These are phyloP conservation scores for Drosophila grimshawi DNA, from an alignment of 1,140 invertebrate species.

Conservation along the genomic window DNA sequence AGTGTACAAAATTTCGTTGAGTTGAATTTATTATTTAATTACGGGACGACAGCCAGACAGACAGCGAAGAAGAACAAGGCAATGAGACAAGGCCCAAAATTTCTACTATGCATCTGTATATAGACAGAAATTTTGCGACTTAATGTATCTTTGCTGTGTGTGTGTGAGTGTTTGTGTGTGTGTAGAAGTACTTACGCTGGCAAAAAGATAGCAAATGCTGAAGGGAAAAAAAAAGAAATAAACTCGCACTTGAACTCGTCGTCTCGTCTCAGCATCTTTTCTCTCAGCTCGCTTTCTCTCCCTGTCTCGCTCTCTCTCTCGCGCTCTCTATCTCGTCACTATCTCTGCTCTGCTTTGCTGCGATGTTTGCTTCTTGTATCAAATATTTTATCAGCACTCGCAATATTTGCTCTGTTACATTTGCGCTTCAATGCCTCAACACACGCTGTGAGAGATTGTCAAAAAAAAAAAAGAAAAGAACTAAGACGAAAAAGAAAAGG, in stretches of 20 bases:
- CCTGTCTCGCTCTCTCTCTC: not conserved
- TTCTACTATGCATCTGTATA: not conserved
- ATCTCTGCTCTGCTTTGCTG: not conserved
- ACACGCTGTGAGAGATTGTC: constrained; percentile 19
- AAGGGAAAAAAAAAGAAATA: constrained; percentile 19
- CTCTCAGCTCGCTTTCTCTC: not conserved
- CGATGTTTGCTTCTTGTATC: constrained; percentile 15
- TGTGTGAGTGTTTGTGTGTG: not conserved
- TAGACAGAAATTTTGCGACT: not conserved
- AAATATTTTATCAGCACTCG: constrained; percentile 40
- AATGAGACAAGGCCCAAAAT: constrained; percentile 13
- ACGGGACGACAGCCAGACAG: constrained; percentile 21
- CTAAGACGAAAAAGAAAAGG: not conserved
- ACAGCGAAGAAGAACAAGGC: constrained; percentile 14
- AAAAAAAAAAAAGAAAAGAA: constrained; percentile 1
- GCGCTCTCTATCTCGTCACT: not conserved
- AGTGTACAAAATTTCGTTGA: constrained; percentile 39
- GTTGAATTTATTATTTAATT: constrained; percentile 71
- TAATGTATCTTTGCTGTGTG: not conserved
- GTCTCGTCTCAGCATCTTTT: constrained; percentile 8
- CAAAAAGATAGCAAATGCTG: constrained; percentile 23
- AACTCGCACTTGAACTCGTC: constrained; percentile 28
- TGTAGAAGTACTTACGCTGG: constrained; percentile 15
- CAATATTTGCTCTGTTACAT: constrained; percentile 30
- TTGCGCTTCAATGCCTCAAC: constrained; percentile 21